phyloP scores from a whole-genome alignment of 1,140 invertebrate genomes.

The Helicoverpa armigera region DNA sequence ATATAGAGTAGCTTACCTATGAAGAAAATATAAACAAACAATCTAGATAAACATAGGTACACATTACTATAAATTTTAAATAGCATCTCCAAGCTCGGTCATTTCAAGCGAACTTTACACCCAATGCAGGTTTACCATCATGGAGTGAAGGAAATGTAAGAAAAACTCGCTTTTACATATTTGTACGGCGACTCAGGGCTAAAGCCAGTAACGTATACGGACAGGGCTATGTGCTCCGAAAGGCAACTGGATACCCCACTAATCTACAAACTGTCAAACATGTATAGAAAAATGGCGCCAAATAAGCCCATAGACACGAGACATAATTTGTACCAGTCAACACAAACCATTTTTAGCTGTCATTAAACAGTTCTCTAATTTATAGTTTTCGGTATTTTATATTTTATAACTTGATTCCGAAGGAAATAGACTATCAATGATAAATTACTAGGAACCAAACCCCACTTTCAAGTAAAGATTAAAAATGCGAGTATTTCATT shows the following conservation, averaged over 20 bases:
- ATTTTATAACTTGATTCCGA: conserved; percentile 43
- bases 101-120: not conserved
- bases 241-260: conserved; percentile 23
- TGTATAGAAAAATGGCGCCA: conserved; percentile 38
- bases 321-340: conserved; percentile 48
- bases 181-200: conserved; percentile 23
- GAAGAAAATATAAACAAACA: no score
- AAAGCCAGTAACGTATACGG: conserved; percentile 29
- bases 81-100: not conserved
- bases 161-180: conserved; percentile 38
- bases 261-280: conserved; percentile 2
- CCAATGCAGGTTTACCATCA: not conserved
- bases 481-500: not conserved
- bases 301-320: conserved; percentile 25
- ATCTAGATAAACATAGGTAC: no score
- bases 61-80: no score
- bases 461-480: not conserved
- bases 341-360: conserved; percentile 51
- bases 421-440: conserved; percentile 37
- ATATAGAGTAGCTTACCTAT: no score
- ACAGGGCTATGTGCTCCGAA: not conserved
- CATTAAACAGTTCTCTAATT: conserved; percentile 49
- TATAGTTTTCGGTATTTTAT: conserved; percentile 28
- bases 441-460: not conserved
- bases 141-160: conserved; percentile 15